phyloP scores from a whole-genome alignment of 30 jellyfish, hydroid and myxozoan species.

The Aurelia sp. region DNA sequence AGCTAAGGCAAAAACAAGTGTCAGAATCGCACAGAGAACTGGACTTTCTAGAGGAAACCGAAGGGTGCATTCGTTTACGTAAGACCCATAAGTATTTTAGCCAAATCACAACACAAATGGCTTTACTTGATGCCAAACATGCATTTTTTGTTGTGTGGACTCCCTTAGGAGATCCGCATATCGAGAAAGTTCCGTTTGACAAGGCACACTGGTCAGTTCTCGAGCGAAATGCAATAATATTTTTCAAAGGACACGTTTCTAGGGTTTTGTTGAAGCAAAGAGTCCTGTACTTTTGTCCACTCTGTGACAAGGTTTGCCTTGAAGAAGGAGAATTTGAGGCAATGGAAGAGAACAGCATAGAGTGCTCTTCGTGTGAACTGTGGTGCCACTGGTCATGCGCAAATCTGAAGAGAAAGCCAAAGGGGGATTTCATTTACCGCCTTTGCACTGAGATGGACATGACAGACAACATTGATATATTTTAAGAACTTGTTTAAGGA shows the following conservation, averaged over 20 bases:
- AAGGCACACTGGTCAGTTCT: slow-evolving; percentile 2
- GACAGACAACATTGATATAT: background rate
- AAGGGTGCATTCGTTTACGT: slow-evolving; percentile 1
- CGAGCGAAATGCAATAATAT: background rate
- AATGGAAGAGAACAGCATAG: slow-evolving; percentile 2
- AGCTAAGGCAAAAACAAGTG: slow-evolving; percentile 1
- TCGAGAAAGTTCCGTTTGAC: slow-evolving; percentile 6
- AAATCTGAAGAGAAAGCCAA: background rate
- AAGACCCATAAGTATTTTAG: slow-evolving; percentile 33
- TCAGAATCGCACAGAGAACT: background rate
- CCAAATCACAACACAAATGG: slow-evolving; percentile 43
- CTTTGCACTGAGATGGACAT: background rate
- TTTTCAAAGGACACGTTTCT: slow-evolving; percentile 31
- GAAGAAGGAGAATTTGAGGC: slow-evolving; percentile 9
- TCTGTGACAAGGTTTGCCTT: slow-evolving; percentile 23
- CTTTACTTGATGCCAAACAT: background rate
- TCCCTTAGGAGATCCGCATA: slow-evolving; percentile 1
- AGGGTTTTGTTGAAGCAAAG: slow-evolving; percentile 4
- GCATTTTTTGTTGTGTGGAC: slow-evolving; percentile 60
- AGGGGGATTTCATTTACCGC: background rate
- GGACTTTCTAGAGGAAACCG: slow-evolving; percentile 15
- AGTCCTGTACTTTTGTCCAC: slow-evolving; percentile 22
- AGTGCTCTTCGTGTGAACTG: background rate
- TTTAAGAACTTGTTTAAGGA: no score
- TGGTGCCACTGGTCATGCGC: slow-evolving; percentile 47